Conservation (phyloP, 2,888 invertebrate species). For the Brenthis ino region DNA sequence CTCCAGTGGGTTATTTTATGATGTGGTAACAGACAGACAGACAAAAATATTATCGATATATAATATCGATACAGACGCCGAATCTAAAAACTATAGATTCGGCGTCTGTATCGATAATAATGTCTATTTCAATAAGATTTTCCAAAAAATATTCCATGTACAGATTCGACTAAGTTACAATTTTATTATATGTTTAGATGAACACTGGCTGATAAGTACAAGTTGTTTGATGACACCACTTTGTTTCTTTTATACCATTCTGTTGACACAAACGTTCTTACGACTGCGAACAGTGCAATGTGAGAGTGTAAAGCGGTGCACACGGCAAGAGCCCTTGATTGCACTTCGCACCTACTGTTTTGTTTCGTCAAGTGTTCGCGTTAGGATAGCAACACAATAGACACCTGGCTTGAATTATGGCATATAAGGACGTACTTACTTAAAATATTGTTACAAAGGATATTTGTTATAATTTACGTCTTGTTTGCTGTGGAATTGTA, state of each 20-base stretch:
- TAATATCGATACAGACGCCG: too few relatives aligned
- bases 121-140: too few relatives aligned
- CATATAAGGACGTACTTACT: neutral
- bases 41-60: too few relatives aligned
- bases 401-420: conserved; percentile 7
- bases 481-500: neutral
- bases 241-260: conserved; percentile 22
- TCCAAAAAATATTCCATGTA: too few relatives aligned
- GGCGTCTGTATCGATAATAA: too few relatives aligned
- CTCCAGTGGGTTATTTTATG: too few relatives aligned
- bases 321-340: conserved; percentile 23
- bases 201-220: neutral
- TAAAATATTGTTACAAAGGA: neutral
- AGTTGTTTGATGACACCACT: conserved; percentile 21
- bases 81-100: too few relatives aligned
- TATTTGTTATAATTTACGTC: neutral
- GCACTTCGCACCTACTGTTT: conserved; percentile 33
- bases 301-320: conserved; percentile 22
- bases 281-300: conserved; percentile 24
- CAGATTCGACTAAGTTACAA: too few relatives aligned
- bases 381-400: conserved; percentile 17
- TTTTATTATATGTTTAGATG: neutral
- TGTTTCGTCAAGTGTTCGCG: conserved; percentile 23
- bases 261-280: conserved; percentile 27
- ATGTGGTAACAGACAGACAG: too few relatives aligned